These are phyloP conservation scores for Bambusicola thoracicus DNA, from an alignment of 2,113 vertebrate genomes.

Conservation along the genomic window DNA sequence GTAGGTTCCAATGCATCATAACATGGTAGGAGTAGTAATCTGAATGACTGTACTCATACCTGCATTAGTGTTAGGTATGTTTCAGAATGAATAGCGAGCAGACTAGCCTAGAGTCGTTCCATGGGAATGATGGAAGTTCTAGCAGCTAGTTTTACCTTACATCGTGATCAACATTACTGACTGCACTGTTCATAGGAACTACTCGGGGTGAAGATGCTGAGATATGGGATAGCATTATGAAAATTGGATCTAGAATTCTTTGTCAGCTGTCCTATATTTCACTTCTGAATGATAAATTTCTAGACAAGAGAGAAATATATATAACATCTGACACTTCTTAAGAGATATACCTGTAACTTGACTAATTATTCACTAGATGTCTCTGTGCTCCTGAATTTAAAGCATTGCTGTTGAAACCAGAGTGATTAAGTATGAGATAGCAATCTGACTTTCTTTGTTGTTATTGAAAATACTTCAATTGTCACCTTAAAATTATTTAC, in stretches of 20 bases:
- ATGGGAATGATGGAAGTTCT: background rate
- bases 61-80: background rate
- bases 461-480: background rate
- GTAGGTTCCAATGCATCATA: background rate
- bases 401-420: background rate
- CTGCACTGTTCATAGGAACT: background rate
- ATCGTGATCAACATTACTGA: background rate
- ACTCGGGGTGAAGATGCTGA: background rate
- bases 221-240: background rate
- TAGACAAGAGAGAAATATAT: background rate
- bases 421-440: background rate
- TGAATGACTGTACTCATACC: background rate
- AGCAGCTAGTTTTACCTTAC: background rate
- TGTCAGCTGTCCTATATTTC: background rate
- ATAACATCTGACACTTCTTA: background rate
- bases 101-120: background rate
- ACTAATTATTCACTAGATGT: slow-evolving; percentile 74
- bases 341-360: slow-evolving; percentile 27
- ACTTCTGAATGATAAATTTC: background rate
- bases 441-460: background rate
- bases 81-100: background rate
- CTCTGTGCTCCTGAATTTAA: slow-evolving; percentile 65
- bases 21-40: background rate
- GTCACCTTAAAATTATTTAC: background rate
- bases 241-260: background rate